A percentile compares a stretch with the other conserved stretches of the same genome.
Conservation (phyloP, 1,140 invertebrate genomes). For the Nasonia giraulti region DNA sequence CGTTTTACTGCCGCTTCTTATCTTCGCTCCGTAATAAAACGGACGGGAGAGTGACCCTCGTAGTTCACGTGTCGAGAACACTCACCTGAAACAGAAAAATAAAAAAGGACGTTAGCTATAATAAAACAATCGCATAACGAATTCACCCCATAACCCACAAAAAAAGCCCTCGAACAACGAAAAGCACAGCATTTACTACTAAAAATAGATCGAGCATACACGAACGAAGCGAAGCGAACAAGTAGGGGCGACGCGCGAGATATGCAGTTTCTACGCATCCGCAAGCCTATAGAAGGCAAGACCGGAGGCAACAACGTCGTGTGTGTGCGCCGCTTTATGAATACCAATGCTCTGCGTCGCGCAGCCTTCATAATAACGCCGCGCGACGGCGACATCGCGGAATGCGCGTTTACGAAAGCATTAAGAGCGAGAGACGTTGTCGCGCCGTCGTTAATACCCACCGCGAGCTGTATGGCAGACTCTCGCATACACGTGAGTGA, state of each 20-base stretch:
- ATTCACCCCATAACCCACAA: neutral
- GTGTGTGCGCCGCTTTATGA: conserved; percentile 34
- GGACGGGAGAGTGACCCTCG: neutral
- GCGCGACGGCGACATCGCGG: conserved; percentile 46
- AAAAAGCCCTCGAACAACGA: neutral
- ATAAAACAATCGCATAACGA: neutral
- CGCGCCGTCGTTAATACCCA: conserved; percentile 17
- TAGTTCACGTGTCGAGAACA: neutral
- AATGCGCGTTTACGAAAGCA: conserved; percentile 47
- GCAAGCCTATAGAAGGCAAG: conserved; percentile 52
- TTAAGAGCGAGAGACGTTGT: neutral
- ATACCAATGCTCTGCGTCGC: conserved; percentile 28
- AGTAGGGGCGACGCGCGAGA: neutral
- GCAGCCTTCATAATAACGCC: conserved; percentile 18
- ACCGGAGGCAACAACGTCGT: conserved; percentile 33
- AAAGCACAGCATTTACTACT: neutral
- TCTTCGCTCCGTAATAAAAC: neutral
- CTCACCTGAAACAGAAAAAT: conserved; percentile 33
- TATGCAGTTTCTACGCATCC: conserved; percentile 43
- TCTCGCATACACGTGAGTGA: too few species aligned
- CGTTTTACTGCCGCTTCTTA: neutral
- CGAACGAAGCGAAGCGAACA: too few species aligned
- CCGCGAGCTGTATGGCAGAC: neutral
- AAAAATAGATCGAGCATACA: neutral
- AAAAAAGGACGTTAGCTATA: neutral